Evolutionary conservation across 2,113 vertebrate genomes (phyloP).

Genomic region (Vulpes ferrilata): DNA sequence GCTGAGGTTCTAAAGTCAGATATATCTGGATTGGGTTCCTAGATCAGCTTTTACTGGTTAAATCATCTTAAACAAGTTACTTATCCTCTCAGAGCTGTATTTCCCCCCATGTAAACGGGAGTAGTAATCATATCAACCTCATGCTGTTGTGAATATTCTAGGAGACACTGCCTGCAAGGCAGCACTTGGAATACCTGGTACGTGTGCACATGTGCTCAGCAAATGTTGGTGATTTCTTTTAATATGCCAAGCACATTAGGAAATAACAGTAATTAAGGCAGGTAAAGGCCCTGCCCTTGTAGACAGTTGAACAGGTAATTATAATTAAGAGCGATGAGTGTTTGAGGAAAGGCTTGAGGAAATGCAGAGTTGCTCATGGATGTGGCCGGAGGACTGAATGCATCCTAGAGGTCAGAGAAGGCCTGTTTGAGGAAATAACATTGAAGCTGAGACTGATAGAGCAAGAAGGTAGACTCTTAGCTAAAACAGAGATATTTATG

Average conservation of each 20-base stretch:
- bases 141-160: neutral
- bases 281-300: neutral
- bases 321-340: neutral
- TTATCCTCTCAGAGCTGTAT: neutral
- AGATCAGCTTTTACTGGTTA: neutral
- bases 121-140: neutral
- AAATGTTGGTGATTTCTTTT: neutral
- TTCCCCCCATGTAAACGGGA: neutral
- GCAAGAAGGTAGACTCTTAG: neutral
- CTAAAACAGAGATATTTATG: neutral
- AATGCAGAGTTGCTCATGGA: neutral
- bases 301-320: neutral
- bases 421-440: neutral
- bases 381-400: neutral
- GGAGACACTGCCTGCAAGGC: neutral
- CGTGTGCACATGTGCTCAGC: neutral
- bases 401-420: neutral
- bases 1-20: neutral
- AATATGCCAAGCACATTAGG: neutral
- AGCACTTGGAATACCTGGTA: neutral
- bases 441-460: neutral
- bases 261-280: neutral
- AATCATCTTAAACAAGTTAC: neutral
- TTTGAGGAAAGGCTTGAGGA: neutral
- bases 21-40: slow-evolving; percentile 1